Percentiles rank a stretch among this genome's conserved stretches.
These are phyloP conservation scores for Cydia pomonella DNA, from an alignment of 1,140 invertebrate genomes.

Conservation along the genomic window DNA sequence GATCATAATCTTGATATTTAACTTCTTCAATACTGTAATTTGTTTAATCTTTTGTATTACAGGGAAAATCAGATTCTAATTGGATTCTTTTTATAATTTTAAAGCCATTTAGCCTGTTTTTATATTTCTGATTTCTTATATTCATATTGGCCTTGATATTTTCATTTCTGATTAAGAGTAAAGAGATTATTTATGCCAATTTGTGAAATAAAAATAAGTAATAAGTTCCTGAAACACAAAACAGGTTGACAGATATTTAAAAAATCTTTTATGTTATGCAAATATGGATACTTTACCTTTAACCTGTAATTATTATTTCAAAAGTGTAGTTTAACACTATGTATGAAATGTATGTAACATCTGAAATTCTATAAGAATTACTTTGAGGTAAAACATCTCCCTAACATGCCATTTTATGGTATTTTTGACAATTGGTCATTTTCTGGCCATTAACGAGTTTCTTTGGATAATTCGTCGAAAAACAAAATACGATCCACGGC, in stretches of 20 bases:
- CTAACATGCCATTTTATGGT: background rate
- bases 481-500: conserved; percentile 2
- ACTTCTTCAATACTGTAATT: conserved; percentile 4
- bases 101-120: conserved; percentile 14
- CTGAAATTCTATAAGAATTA: background rate
- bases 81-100: conserved; percentile 26
- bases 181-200: conserved; percentile 9
- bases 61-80: conserved; percentile 23
- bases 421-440: background rate
- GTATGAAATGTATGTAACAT: conserved; percentile 3
- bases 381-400: background rate
- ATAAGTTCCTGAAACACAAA: conserved; percentile 1
- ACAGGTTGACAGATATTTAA: background rate
- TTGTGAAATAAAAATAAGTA: conserved; percentile 9
- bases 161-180: conserved; percentile 5
- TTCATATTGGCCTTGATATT: conserved; percentile 1
- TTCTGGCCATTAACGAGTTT: background rate
- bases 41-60: conserved; percentile 24
- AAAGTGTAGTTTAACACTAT: conserved; percentile 6
- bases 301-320: conserved; percentile 14
- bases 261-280: background rate
- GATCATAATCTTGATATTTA: conserved; percentile 11
- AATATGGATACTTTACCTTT: conserved; percentile 6
- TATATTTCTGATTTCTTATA: conserved; percentile 12
- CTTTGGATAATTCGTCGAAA: background rate